A percentile compares a stretch with the other conserved stretches of the same genome.
phyloP scores from a whole-genome alignment of 1,140 invertebrate species.

The Dermatophagoides farinae region DNA sequence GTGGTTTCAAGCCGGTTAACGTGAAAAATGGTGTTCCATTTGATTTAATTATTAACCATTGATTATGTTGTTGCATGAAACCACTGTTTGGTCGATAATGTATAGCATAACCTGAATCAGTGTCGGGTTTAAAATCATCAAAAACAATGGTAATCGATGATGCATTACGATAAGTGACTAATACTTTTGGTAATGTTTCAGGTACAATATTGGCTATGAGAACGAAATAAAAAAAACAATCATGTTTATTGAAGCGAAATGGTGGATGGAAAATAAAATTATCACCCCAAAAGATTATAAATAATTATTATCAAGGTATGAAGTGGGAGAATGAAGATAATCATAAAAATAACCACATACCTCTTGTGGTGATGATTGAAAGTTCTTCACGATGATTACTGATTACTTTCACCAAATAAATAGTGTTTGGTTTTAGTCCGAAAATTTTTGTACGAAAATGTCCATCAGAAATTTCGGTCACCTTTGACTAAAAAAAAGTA shows the following conservation, averaged over 20 bases:
- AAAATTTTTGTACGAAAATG: neutral
- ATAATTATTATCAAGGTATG: too few species aligned
- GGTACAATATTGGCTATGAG: constrained; percentile 9
- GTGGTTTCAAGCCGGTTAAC: constrained; percentile 20
- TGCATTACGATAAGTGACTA: constrained; percentile 22
- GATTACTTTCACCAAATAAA: neutral
- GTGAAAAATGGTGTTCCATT: constrained; percentile 20
- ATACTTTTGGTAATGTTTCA: constrained; percentile 21
- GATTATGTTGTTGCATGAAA: neutral
- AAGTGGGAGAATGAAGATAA: too few species aligned
- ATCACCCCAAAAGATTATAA: too few species aligned
- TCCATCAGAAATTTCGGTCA: too few species aligned
- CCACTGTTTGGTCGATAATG: constrained; percentile 14
- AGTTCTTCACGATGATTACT: neutral
- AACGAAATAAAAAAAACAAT: neutral
- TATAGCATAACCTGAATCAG: constrained; percentile 20
- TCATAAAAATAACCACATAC: neutral
- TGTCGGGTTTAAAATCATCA: constrained; percentile 25
- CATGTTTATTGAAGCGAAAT: neutral
- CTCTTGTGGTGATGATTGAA: neutral
- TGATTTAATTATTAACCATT: constrained; percentile 17
- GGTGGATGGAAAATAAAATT: too few species aligned
- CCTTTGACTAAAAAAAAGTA: too few species aligned
- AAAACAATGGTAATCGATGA: constrained; percentile 24
- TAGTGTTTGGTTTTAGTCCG: neutral